Conservation (phyloP, 2,797 vertebrate genomes). For the Chelidonichthys spinosus region DNA sequence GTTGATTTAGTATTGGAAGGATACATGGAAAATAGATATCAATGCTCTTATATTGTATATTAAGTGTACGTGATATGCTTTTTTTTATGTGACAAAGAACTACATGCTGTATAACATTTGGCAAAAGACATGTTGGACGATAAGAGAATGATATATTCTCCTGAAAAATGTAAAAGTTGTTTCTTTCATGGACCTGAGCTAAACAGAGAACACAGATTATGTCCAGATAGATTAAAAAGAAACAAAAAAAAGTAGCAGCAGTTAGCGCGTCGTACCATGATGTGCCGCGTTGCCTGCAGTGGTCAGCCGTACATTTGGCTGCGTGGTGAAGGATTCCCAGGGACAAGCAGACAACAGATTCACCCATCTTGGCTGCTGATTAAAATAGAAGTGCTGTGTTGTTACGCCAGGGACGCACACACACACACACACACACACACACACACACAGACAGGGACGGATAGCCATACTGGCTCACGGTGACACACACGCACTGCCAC, state of each 20-base stretch:
- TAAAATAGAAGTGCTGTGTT: constrained; percentile 80
- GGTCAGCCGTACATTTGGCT: constrained; percentile 65
- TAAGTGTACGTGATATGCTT: too few relatives aligned
- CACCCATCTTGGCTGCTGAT: constrained; percentile 73
- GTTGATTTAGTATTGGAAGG: constrained; percentile 27
- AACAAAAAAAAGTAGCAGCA: constrained; percentile 13
- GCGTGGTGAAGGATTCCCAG: constrained; percentile 76
- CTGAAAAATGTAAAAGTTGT: constrained; percentile 1
- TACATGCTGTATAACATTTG: too few relatives aligned
- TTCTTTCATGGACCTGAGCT: constrained; percentile 13
- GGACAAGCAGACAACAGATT: constrained; percentile 76
- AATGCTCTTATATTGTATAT: neutral
- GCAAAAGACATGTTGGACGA: neutral
- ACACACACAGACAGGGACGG: constrained; percentile 26
- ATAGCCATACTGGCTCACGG: constrained; percentile 12
- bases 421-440: constrained; percentile 32
- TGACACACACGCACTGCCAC: constrained; percentile 22
- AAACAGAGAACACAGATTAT: constrained; percentile 26
- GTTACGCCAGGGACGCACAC: constrained; percentile 65
- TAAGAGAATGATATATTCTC: neutral
- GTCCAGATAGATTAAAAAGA: constrained; percentile 11
- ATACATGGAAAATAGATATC: constrained; percentile 2
- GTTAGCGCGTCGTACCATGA: constrained; percentile 28
- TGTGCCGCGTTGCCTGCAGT: constrained; percentile 57
- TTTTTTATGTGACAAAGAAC: too few relatives aligned